phyloP scores from a whole-genome alignment of 2,113 vertebrate species.

The Pseudonaja textilis region DNA sequence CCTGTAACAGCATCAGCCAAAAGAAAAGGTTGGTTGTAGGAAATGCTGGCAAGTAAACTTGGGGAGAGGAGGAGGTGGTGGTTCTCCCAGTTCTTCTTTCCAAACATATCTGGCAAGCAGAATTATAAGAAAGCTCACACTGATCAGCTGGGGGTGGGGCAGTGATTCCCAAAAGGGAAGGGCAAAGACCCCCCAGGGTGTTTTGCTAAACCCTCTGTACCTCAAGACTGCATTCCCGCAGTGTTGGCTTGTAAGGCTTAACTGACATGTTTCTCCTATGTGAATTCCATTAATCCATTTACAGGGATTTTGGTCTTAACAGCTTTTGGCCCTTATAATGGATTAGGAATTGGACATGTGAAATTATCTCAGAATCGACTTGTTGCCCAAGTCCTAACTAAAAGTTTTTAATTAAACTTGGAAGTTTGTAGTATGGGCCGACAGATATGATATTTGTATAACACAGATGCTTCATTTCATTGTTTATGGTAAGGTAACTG shows the following conservation, averaged over 20 bases:
- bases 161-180: not conserved
- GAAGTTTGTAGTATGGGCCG: not conserved
- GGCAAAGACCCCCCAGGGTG: not conserved
- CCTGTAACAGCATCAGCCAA: not conserved
- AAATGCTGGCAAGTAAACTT: not conserved
- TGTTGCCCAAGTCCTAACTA: not conserved
- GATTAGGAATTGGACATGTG: not conserved
- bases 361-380: not conserved
- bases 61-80: not conserved
- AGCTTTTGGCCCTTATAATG: not conserved
- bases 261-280: not conserved
- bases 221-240: not conserved
- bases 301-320: not conserved
- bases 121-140: not conserved
- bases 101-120: not conserved
- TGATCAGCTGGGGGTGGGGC: not conserved
- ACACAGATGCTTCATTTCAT: not conserved
- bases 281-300: not conserved
- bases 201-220: not conserved
- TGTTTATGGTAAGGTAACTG: too few relatives aligned
- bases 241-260: not conserved
- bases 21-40: too few relatives aligned
- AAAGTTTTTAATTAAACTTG: not conserved
- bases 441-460: not conserved
- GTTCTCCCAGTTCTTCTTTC: constrained; percentile 22